Evolutionary conservation across 2,888 invertebrate genomes (phyloP).

Genomic region (Caenorhabditis doughertyi): DNA sequence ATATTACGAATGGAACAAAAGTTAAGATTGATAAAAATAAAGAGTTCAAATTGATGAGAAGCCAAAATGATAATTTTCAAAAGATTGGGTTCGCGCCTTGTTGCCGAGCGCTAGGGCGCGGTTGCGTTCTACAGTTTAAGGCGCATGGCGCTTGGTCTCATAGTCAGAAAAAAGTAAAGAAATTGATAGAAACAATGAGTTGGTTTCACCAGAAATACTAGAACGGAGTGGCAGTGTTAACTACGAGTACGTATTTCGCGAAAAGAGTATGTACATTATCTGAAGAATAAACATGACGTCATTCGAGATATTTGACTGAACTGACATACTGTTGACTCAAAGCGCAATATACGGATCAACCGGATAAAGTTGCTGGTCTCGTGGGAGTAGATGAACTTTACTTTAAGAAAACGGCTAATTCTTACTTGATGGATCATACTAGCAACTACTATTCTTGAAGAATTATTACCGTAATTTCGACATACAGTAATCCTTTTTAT

Average conservation of each 20-base stretch:
- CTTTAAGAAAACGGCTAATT: too few species aligned
- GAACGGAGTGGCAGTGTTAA: too few species aligned
- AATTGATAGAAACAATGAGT: neutral
- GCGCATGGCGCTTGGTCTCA: too few species aligned
- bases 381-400: too few species aligned
- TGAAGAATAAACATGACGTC: slow-evolving; percentile 2
- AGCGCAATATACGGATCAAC: neutral
- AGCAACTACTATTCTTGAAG: too few species aligned
- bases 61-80: neutral
- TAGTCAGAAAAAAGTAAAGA: neutral
- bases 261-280: too few species aligned
- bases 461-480: too few species aligned
- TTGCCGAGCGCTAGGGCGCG: slow-evolving; percentile 24
- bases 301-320: slow-evolving; percentile 10
- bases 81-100: neutral
- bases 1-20: neutral
- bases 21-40: neutral
- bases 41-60: neutral
- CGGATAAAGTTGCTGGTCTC: too few species aligned
- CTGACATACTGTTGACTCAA: neutral
- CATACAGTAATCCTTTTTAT: too few species aligned
- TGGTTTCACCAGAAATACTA: too few species aligned
- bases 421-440: too few species aligned
- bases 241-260: too few species aligned
- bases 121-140: neutral